These are phyloP conservation scores for Conopomorpha cramerella DNA, from an alignment of 1,140 invertebrate genomes.

Conservation along the genomic window DNA sequence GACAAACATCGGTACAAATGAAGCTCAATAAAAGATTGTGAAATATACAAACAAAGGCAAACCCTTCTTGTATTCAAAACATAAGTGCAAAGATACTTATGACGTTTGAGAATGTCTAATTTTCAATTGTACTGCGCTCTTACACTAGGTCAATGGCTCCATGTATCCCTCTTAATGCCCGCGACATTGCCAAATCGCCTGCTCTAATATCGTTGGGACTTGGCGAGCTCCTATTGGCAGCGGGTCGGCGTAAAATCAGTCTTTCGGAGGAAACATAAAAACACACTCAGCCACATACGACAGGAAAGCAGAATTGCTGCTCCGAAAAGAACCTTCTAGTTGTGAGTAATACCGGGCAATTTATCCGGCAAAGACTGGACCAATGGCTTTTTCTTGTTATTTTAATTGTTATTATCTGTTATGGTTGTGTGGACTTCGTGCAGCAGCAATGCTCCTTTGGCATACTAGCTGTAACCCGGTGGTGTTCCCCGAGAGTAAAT, in stretches of 20 bases:
- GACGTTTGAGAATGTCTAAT: constrained; percentile 21
- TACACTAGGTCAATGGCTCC: constrained; percentile 17
- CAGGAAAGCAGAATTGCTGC: constrained; percentile 4
- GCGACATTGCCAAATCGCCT: constrained; percentile 51
- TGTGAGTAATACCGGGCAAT: constrained; percentile 21
- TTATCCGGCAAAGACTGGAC: constrained; percentile 15
- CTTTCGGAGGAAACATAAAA: constrained; percentile 23
- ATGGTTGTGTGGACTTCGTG: constrained; percentile 8
- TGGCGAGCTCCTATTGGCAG: constrained; percentile 28
- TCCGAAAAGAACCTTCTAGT: constrained; percentile 7
- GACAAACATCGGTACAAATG: too few relatives aligned
- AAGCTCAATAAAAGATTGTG: too few relatives aligned
- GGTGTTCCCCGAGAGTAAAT: too few relatives aligned
- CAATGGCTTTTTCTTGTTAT: constrained; percentile 39
- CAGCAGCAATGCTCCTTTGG: too few relatives aligned
- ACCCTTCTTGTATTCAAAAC: background rate
- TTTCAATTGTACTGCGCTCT: constrained; percentile 26
- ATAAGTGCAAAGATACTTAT: background rate
- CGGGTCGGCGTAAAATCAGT: constrained; percentile 3
- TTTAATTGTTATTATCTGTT: constrained; percentile 35
- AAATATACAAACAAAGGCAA: background rate
- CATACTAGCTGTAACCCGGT: too few relatives aligned
- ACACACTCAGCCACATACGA: constrained; percentile 1
- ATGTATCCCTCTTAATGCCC: too few relatives aligned
- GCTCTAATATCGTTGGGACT: constrained; percentile 35